Conservation (phyloP, 2,797 vertebrate species). For the Xiphophorus birchmanni region DNA sequence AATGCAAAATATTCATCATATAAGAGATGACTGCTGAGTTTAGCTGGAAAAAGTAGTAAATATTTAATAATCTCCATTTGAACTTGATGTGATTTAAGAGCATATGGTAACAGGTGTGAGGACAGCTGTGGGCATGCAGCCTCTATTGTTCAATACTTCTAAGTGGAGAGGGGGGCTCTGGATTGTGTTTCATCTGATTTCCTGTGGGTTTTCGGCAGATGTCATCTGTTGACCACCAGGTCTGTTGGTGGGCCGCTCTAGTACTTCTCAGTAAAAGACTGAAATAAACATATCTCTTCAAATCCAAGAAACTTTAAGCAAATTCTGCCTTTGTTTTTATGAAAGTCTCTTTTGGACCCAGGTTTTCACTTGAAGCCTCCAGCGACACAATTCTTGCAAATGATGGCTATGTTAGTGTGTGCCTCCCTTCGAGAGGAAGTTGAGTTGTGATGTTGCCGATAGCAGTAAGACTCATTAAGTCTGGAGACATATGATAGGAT, state of each 20-base stretch:
- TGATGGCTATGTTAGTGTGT: slow-evolving; percentile 63
- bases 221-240: slow-evolving; percentile 64
- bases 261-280: slow-evolving; percentile 22
- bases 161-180: slow-evolving; percentile 41
- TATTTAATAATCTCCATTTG: slow-evolving; percentile 2
- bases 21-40: neutral
- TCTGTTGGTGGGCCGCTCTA: slow-evolving; percentile 43
- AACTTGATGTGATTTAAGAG: slow-evolving; percentile 19
- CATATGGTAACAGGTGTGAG: slow-evolving; percentile 70
- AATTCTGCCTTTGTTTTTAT: slow-evolving; percentile 11
- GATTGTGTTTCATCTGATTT: slow-evolving; percentile 71
- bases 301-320: neutral
- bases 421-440: slow-evolving; percentile 75
- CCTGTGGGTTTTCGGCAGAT: slow-evolving; percentile 53
- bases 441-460: slow-evolving; percentile 70
- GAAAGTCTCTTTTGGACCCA: slow-evolving; percentile 20
- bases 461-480: slow-evolving; percentile 70
- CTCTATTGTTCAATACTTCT: slow-evolving; percentile 47
- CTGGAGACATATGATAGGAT: slow-evolving; percentile 73
- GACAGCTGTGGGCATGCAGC: slow-evolving; percentile 70
- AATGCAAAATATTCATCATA: neutral
- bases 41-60: neutral
- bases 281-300: neutral
- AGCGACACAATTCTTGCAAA: slow-evolving; percentile 36
- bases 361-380: slow-evolving; percentile 8